Conservation (phyloP, 1,140 invertebrate species). For the Steinernema khuongi region DNA sequence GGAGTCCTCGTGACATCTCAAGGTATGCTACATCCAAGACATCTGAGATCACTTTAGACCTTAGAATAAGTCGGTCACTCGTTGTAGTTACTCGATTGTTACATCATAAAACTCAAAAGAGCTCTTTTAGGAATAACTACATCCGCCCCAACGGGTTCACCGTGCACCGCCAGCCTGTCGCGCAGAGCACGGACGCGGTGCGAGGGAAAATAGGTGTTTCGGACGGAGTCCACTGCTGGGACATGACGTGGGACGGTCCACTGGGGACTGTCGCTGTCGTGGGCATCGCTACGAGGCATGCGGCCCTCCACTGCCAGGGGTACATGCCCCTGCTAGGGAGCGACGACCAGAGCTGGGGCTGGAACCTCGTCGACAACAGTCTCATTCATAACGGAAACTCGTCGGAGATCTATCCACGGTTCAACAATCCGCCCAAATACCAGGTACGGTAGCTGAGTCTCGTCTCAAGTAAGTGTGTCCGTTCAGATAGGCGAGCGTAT, state of each 20-base stretch:
- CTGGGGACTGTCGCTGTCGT: constrained; percentile 89
- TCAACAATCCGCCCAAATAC: constrained; percentile 96
- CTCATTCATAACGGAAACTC: constrained; percentile 91
- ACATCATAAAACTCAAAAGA: background rate
- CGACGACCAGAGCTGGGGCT: constrained; percentile 95
- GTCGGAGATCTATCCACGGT: constrained; percentile 85
- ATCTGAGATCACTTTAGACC: background rate
- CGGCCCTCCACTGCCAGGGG: constrained; percentile 78
- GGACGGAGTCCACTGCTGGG: constrained; percentile 90
- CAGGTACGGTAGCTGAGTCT: constrained; percentile 66
- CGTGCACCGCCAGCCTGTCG: constrained; percentile 91
- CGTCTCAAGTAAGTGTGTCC: constrained; percentile 51
- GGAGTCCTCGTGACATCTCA: constrained; percentile 82
- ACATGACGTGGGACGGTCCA: constrained; percentile 97
- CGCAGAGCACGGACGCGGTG: constrained; percentile 94
- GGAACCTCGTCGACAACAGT: constrained; percentile 97
- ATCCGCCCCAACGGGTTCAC: constrained; percentile 95
- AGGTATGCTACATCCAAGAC: no score
- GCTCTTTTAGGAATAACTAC: constrained; percentile 87
- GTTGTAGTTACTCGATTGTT: constrained; percentile 18
- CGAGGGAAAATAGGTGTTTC: constrained; percentile 68
- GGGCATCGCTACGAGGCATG: constrained; percentile 79
- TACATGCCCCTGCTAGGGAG: constrained; percentile 88
- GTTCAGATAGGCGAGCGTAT: constrained; percentile 87
- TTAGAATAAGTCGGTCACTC: background rate